A percentile compares a stretch with the other conserved stretches of the same genome.
These are phyloP conservation scores for Geopemphigus sp. DNA, from an alignment of 1,140 invertebrate genomes.

Conservation along the genomic window DNA sequence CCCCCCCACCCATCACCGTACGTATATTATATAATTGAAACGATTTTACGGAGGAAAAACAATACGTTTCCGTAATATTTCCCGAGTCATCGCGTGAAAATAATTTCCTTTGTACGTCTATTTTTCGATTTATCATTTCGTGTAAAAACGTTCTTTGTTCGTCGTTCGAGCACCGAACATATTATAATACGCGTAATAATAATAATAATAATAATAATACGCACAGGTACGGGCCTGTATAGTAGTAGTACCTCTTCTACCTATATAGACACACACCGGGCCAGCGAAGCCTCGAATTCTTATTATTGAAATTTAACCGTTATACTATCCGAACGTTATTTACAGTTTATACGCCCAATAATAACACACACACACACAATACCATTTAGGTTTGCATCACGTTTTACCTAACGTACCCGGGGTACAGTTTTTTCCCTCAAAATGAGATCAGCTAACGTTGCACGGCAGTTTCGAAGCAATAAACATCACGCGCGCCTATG, in stretches of 20 bases:
- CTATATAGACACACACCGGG: background rate
- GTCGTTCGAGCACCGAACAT: slow-evolving; percentile 3
- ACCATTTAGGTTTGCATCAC: background rate
- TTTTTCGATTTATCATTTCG: slow-evolving; percentile 39
- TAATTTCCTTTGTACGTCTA: slow-evolving; percentile 21
- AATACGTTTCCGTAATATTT: slow-evolving; percentile 13
- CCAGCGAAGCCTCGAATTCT: background rate
- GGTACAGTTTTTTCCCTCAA: background rate
- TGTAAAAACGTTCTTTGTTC: slow-evolving; percentile 28
- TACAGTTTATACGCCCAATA: background rate
- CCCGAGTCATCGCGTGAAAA: slow-evolving; percentile 36
- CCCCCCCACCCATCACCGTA: no score
- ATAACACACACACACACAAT: slow-evolving; percentile 3
- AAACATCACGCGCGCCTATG: background rate
- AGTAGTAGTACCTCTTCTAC: no score
- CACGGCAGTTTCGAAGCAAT: background rate
- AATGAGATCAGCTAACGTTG: background rate
- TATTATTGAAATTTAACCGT: slow-evolving; percentile 37
- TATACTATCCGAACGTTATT: slow-evolving; percentile 32
- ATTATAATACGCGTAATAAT: no score
- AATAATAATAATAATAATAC: no score
- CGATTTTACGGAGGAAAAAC: slow-evolving; percentile 6
- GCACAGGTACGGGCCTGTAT: no score
- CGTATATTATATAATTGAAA: no score
- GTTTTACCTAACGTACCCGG: no score